Evolutionary conservation across 1,140 invertebrate species (phyloP).

Genomic region (Heliconius eleuchia): DNA sequence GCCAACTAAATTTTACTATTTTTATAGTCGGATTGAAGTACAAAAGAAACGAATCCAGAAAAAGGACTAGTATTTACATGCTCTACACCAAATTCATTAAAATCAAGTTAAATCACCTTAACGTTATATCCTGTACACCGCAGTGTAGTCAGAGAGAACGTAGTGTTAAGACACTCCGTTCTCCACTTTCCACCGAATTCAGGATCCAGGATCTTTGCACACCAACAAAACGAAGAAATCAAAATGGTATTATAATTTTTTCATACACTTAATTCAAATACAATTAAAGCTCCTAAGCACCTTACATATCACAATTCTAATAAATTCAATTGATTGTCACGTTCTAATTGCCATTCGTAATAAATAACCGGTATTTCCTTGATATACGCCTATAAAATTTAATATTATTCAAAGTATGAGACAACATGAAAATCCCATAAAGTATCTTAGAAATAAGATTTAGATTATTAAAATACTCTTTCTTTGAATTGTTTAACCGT

Average conservation of each 20-base stretch:
- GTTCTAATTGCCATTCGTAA: neutral
- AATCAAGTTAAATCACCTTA: too few species aligned
- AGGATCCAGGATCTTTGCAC: too few species aligned
- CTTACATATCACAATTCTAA: constrained; percentile 5
- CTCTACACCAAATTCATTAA: neutral
- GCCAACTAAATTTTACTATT: too few species aligned
- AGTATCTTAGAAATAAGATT: constrained; percentile 1
- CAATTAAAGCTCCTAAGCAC: neutral
- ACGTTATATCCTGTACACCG: too few species aligned
- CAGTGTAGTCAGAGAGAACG: too few species aligned
- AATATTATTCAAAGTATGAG: constrained; percentile 16
- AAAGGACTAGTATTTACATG: neutral
- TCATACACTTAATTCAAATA: neutral
- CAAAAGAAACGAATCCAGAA: too few species aligned
- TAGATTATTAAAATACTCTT: neutral
- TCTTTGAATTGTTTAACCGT: neutral
- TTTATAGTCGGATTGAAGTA: too few species aligned
- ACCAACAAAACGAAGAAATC: too few species aligned
- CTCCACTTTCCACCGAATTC: too few species aligned
- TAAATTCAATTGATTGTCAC: constrained; percentile 9
- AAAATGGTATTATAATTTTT: too few species aligned
- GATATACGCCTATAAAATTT: constrained; percentile 18
- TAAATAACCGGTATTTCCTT: constrained; percentile 24
- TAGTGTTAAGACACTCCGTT: too few species aligned
- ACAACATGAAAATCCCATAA: constrained; percentile 25